phyloP scores from a whole-genome alignment of 2,113 vertebrate genomes.

The Spermophilus dauricus region DNA sequence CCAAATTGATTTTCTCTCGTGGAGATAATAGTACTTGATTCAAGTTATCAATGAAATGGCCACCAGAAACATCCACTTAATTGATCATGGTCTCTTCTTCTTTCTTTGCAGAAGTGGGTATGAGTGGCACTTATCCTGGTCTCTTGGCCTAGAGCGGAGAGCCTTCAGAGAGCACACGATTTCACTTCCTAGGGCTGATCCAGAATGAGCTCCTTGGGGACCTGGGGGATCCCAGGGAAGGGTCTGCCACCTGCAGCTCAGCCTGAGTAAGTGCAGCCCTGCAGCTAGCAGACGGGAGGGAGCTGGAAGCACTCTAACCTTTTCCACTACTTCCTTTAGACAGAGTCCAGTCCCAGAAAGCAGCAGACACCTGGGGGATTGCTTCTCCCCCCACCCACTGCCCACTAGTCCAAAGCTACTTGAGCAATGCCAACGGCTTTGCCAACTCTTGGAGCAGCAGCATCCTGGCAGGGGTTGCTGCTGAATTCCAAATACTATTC shows the following conservation, averaged over 20 bases:
- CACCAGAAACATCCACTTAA: neutral
- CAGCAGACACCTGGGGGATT: neutral
- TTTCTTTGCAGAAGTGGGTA: neutral
- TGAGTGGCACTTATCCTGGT: neutral
- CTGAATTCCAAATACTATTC: neutral
- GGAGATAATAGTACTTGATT: neutral
- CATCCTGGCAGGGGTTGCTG: neutral
- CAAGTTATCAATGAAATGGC: neutral
- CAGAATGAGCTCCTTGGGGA: neutral
- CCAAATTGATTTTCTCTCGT: neutral
- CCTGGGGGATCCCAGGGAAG: neutral
- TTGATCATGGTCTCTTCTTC: neutral
- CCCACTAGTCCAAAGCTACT: neutral
- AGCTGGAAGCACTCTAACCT: fast-evolving
- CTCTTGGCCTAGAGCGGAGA: neutral
- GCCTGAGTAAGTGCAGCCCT: neutral
- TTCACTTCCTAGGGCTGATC: neutral
- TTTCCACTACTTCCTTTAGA: neutral
- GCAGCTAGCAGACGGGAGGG: neutral
- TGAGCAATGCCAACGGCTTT: neutral
- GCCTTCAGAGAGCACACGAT: neutral
- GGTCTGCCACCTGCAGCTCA: conserved; percentile 40
- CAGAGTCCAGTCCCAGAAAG: neutral
- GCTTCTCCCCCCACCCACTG: neutral
- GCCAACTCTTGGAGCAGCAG: neutral